Evolutionary conservation across 2,797 vertebrate genomes (phyloP).

Genomic region (Halcyon smyrnensis): DNA sequence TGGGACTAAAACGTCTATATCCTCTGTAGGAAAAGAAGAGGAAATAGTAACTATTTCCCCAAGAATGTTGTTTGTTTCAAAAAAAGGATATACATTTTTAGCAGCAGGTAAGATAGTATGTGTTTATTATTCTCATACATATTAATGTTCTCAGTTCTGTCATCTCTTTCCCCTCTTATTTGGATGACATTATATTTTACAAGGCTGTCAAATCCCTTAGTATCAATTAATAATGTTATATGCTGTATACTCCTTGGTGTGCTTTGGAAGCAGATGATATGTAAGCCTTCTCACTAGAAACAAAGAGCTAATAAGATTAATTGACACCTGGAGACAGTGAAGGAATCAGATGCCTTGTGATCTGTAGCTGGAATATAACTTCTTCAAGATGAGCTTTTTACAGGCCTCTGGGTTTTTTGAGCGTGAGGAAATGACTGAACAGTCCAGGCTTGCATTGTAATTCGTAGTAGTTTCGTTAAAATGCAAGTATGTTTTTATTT

Average conservation of each 20-base stretch:
- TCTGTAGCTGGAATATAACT: background rate
- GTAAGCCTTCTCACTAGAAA: slow-evolving; percentile 5
- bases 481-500: background rate
- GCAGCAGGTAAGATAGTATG: slow-evolving; percentile 84
- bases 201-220: background rate
- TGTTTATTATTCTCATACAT: background rate
- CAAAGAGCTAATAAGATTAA: slow-evolving; percentile 4
- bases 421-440: background rate
- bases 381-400: background rate
- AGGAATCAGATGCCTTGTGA: background rate
- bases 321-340: background rate
- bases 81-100: slow-evolving; percentile 86
- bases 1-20: background rate
- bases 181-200: background rate
- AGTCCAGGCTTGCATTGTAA: background rate
- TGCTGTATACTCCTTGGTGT: background rate
- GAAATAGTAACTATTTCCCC: slow-evolving; percentile 86
- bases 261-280: background rate
- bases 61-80: slow-evolving; percentile 86
- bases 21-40: slow-evolving; percentile 80
- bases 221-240: slow-evolving; percentile 1
- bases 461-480: background rate
- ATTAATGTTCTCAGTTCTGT: background rate
- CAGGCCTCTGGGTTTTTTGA: background rate
- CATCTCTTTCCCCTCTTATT: background rate